Evolutionary conservation across 2,113 vertebrate genomes (phyloP).

Genomic region (Ctenomys sociabilis): DNA sequence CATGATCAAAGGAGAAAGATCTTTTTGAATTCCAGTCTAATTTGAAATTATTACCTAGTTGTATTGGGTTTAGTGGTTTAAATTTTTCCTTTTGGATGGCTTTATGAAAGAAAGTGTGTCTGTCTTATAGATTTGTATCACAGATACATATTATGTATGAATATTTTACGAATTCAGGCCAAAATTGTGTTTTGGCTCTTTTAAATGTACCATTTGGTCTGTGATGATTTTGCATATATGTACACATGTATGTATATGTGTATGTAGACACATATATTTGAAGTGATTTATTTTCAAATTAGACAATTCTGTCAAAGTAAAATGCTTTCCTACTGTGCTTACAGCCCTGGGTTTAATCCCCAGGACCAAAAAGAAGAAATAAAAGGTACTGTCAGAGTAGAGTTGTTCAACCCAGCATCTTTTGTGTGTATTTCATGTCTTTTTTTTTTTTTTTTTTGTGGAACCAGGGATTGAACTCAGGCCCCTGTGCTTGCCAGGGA

Average conservation of each 20-base stretch:
- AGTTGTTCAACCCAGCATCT: slow-evolving; percentile 3
- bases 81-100: not conserved
- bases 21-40: slow-evolving; percentile 39
- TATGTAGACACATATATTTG: not conserved
- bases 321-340: not conserved
- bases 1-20: slow-evolving; percentile 37
- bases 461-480: no score
- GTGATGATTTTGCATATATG: not conserved
- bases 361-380: not conserved
- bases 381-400: not conserved
- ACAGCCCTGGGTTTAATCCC: not conserved
- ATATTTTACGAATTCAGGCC: not conserved
- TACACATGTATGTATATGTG: not conserved
- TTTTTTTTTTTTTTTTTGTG: no score
- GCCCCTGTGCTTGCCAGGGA: no score
- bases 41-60: slow-evolving; percentile 55
- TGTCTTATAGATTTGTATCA: not conserved
- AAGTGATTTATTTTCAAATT: slow-evolving; percentile 27
- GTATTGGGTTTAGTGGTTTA: slow-evolving; percentile 51
- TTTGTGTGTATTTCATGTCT: slow-evolving; percentile 13
- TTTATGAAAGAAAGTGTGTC: not conserved
- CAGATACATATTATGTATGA: not conserved
- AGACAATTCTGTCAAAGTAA: slow-evolving; percentile 2
- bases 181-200: not conserved
- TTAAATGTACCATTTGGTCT: slow-evolving; percentile 34